Evolutionary conservation across 2,113 vertebrate species (phyloP), one percentile per base, ranked within the genome.

Genomic region (Chascanopsetta lugubris): DNA sequence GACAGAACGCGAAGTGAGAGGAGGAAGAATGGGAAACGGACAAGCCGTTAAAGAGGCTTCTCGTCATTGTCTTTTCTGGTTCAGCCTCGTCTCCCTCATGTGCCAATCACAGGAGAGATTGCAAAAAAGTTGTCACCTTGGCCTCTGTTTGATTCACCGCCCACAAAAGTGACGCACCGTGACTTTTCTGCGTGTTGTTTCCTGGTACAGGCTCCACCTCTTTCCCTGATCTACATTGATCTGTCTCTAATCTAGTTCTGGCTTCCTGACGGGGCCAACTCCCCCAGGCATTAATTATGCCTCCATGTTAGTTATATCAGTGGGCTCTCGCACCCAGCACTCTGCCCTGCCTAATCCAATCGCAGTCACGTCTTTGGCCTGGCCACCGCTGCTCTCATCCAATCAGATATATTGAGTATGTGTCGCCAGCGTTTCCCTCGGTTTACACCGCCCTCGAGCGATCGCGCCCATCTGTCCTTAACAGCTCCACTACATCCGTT

Each of bases 261-360:
- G 65, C 90, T 75, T 90, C 63, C 64, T 64, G 64, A 73, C 73
- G 85, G 69, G 75, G 80, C 83, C 66, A 68, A 11, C 65, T 53
- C 77, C 91, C 92, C 70, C 73, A 86, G 86, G 88, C 92, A 91
- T 93, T 93, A 93, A 94, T 94, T 92, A 91, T 76, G 80, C 75
- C 54, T 73, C 65, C 63, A 51, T 85, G 65, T 81, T 92, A 90
- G 88, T 85, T 91, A 51, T 86, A 88, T 89, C 76, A 75, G 77
- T 46, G 67, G 40, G 58, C 54, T 83, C 79, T 75, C 70, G 50
- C 75, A 63, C 49, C 53, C 79, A 69, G 66, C 68, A 54, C 72
- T 74, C 65, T 72, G 49, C 76, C 55, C 79, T 56, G 71, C 60
- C 79, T 91, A 83, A 90, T 90, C 88, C 84, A 75, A 91, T 88